Base-by-base conservation (phyloP, 2,797 vertebrate species). In the Takifugu rubripes region DNA sequence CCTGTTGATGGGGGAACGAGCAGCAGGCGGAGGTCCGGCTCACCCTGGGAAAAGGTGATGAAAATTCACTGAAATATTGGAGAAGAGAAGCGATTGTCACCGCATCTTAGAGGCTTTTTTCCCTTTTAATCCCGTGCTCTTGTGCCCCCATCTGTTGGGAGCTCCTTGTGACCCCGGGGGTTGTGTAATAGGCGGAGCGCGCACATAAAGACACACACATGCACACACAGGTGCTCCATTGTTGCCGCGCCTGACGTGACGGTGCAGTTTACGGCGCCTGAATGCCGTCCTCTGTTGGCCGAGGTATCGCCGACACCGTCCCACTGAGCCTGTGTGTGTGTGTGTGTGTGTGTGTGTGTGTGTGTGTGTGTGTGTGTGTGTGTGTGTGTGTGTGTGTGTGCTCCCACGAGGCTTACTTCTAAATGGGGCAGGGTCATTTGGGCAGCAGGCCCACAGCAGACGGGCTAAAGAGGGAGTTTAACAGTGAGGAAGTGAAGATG, bases 241-340 rank as follows among this genome's bases (percentile, higher is more conserved):
- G 88, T 88, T 56, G 7, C 36, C 42, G 1, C n/a, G 63, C 47
- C 61, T 59, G 24, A 70, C 71, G 25, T 83, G 86, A 86, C 75
- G 58, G 66, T 77, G 84, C 81, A 78, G 70, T 78, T 84, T 81
- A 68, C 72, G 10, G 59, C 61, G 49, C 55, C 71, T 87, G 79
- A 88, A 85, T 83, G 76, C 72, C 21, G 6, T 73, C 67, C 78
- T 82, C 84, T 87, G 78, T 82, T 51, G 68, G 82, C 64, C 87
- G 66, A 72, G 60, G 81, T 89, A 88, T 82, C 86, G 0, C 52
- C 63, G 47, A 56, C 59, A 59, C 59, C 40, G 44, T 55, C 53
- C 54, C 61, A 51, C 59, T 61, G 59, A 56, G 70, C 33, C 54
- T 1, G 59, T 26, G 46, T 44, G 64, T 72, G 44, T 70, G 66